These are phyloP conservation scores for Heliconius melpomene DNA, from an alignment of 1,140 invertebrate species.

Conservation along the genomic window DNA sequence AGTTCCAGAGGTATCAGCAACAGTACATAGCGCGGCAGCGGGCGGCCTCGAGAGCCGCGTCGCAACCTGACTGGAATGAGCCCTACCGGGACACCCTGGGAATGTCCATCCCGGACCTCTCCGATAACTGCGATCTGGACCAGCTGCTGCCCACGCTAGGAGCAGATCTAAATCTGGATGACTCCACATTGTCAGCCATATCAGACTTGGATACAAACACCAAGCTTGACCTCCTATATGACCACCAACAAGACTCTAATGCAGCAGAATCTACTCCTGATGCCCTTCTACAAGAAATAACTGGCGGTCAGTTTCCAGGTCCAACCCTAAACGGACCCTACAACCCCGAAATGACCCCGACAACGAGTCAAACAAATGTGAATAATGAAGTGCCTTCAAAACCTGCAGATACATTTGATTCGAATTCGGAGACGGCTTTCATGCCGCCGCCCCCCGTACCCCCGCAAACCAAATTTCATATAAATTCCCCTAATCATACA, in stretches of 20 bases:
- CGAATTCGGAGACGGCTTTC: constrained; percentile 82
- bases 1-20: constrained; percentile 83
- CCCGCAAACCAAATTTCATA: constrained; percentile 52
- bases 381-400: constrained; percentile 72
- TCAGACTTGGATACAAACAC: constrained; percentile 79
- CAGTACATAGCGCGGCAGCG: constrained; percentile 83
- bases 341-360: constrained; percentile 44
- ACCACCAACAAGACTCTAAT: constrained; percentile 48
- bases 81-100: constrained; percentile 69
- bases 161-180: constrained; percentile 79
- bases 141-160: constrained; percentile 83
- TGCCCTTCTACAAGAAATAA: constrained; percentile 64
- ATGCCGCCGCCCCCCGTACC: constrained; percentile 74
- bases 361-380: constrained; percentile 45
- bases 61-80: constrained; percentile 68
- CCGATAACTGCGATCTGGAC: constrained; percentile 82
- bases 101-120: constrained; percentile 63
- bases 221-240: constrained; percentile 71
- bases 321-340: constrained; percentile 57
- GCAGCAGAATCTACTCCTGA: constrained; percentile 55
- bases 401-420: constrained; percentile 74
- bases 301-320: constrained; percentile 51
- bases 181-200: constrained; percentile 69
- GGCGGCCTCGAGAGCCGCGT: constrained; percentile 62
- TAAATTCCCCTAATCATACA: constrained; percentile 49